A percentile compares a stretch with the other conserved stretches of the same genome.
Conservation (phyloP, 2,888 invertebrate species). For the Ceratothoa steindachneri region DNA sequence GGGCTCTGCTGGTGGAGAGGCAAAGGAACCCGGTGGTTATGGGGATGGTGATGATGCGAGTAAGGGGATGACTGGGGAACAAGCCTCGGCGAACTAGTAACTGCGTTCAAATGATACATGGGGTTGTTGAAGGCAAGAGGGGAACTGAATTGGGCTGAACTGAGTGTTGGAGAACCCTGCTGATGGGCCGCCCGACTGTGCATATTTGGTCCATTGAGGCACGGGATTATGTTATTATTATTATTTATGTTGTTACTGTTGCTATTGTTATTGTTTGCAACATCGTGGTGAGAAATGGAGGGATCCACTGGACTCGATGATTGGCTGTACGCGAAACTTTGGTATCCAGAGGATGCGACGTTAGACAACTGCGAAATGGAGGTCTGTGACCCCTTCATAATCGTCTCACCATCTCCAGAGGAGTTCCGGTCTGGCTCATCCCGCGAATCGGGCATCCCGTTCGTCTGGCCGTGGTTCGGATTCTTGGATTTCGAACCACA, state of each 20-base stretch:
- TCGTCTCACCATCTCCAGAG: conserved; percentile 51
- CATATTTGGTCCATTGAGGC: neutral
- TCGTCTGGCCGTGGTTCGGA: neutral
- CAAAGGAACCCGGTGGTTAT: conserved; percentile 22
- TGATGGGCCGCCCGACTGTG: conserved; percentile 15
- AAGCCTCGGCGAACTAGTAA: conserved; percentile 42
- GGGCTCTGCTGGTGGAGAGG: conserved; percentile 28
- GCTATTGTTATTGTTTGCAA: conserved; percentile 36
- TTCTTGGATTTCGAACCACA: neutral
- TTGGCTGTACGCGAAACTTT: conserved; percentile 82
- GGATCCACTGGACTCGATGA: conserved; percentile 76
- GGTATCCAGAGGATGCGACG: conserved; percentile 79
- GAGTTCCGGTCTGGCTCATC: conserved; percentile 33
- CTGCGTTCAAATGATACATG: conserved; percentile 45
- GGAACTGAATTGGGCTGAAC: conserved; percentile 23
- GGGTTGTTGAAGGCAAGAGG: conserved; percentile 48
- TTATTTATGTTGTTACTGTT: conserved; percentile 26
- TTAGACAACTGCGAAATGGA: conserved; percentile 74
- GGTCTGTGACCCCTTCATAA: conserved; percentile 62
- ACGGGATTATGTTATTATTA: conserved; percentile 21
- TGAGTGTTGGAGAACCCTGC: conserved; percentile 34
- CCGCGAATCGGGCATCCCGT: conserved; percentile 9
- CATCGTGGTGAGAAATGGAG: conserved; percentile 38
- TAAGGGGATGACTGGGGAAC: conserved; percentile 18
- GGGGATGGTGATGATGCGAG: conserved; percentile 17